These are phyloP conservation scores for Calameuta pallipes DNA, from an alignment of 2,888 invertebrate genomes.

Conservation along the genomic window DNA sequence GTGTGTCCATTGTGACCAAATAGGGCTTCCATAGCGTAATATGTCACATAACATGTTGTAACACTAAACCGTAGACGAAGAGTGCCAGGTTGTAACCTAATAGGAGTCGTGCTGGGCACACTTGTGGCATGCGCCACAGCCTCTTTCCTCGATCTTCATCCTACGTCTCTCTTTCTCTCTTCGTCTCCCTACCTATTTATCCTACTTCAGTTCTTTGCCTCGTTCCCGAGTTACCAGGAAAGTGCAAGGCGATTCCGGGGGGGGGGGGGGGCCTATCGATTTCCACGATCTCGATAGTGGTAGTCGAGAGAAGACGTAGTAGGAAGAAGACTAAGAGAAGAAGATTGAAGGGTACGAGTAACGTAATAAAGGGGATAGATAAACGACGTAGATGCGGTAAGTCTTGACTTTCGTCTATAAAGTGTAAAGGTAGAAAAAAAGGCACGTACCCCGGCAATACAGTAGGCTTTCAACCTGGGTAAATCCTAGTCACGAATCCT, in stretches of 20 bases:
- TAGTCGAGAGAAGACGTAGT: neutral
- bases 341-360: neutral
- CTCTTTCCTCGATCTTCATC: slow-evolving; percentile 17
- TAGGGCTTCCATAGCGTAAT: slow-evolving; percentile 44
- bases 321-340: neutral
- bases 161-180: slow-evolving; percentile 20
- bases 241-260: neutral
- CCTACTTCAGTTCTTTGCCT: slow-evolving; percentile 6
- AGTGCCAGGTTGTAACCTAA: slow-evolving; percentile 52
- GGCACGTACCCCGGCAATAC: neutral
- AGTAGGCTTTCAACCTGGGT: neutral
- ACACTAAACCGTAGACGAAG: slow-evolving; percentile 44
- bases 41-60: slow-evolving; percentile 44
- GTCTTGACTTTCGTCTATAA: neutral
- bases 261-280: neutral
- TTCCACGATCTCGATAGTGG: neutral
- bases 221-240: neutral
- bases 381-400: neutral
- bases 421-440: neutral
- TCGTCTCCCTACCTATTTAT: neutral
- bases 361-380: neutral
- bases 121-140: slow-evolving; percentile 61
- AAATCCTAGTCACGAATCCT: slow-evolving; percentile 3
- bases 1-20: slow-evolving; percentile 37
- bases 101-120: slow-evolving; percentile 56